Conservation (phyloP, 2,888 invertebrate genomes). For the Acronicta psi region DNA sequence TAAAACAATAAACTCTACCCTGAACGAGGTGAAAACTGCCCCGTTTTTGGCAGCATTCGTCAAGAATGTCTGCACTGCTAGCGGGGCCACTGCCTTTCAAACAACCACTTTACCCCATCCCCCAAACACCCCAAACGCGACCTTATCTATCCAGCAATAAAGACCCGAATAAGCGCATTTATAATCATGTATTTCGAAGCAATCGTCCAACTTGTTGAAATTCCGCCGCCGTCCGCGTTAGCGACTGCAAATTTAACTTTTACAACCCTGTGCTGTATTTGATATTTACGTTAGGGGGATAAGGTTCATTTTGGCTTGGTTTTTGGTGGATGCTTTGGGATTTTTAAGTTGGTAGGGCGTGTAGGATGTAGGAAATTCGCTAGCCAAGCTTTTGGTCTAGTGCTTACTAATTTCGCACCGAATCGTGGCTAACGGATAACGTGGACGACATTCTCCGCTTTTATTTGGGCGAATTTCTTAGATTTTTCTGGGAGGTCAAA, state of each 20-base stretch:
- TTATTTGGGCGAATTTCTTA: constrained; percentile 66
- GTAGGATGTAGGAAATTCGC: constrained; percentile 81
- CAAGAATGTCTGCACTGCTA: constrained; percentile 80
- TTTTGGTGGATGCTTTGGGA: constrained; percentile 33
- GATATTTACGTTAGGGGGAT: constrained; percentile 65
- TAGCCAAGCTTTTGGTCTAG: constrained; percentile 82
- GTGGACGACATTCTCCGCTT: constrained; percentile 77
- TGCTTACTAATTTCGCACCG: constrained; percentile 84
- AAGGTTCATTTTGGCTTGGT: constrained; percentile 68
- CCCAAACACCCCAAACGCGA: constrained; percentile 60
- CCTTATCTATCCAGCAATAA: constrained; percentile 67
- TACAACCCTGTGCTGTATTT: constrained; percentile 56
- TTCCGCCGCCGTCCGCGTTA: constrained; percentile 82
- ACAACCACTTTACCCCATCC: constrained; percentile 31
- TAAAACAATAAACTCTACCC: constrained; percentile 80
- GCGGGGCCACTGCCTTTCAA: constrained; percentile 61
- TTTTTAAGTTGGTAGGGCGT: constrained; percentile 54
- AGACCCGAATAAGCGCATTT: constrained; percentile 53
- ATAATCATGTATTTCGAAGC: constrained; percentile 68
- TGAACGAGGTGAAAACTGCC: constrained; percentile 85
- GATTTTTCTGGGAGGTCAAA: constrained; percentile 58
- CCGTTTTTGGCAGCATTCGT: constrained; percentile 87
- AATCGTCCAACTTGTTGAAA: constrained; percentile 86
- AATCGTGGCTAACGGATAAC: constrained; percentile 81
- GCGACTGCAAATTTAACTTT: constrained; percentile 76